These are phyloP conservation scores for Apotomis capreana DNA, from an alignment of 2,888 invertebrate species.

Conservation along the genomic window DNA sequence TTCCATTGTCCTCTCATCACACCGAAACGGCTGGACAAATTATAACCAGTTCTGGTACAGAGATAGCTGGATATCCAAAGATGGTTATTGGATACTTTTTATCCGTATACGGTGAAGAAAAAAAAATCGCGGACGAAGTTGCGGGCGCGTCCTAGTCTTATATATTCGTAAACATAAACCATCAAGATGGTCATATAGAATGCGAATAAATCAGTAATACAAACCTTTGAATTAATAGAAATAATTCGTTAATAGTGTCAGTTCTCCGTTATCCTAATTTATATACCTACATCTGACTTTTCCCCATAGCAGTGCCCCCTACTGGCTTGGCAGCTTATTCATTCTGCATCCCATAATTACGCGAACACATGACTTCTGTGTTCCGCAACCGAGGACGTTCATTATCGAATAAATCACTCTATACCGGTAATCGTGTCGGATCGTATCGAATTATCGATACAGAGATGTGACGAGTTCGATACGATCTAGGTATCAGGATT, in stretches of 20 bases:
- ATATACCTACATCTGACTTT: constrained; percentile 3
- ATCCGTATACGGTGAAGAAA: too few relatives aligned
- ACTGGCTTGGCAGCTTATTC: constrained; percentile 14
- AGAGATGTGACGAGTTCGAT: constrained; percentile 45
- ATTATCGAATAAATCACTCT: constrained; percentile 51
- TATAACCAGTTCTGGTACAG: too few relatives aligned
- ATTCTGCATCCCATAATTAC: constrained; percentile 47
- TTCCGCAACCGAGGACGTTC: constrained; percentile 49
- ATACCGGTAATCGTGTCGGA: constrained; percentile 57
- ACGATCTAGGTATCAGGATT: background rate
- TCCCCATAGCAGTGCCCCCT: constrained; percentile 12
- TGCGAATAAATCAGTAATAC: too few relatives aligned
- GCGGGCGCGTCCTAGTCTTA: too few relatives aligned
- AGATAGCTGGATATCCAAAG: too few relatives aligned
- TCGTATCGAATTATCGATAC: constrained; percentile 56
- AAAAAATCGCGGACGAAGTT: too few relatives aligned
- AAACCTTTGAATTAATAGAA: background rate
- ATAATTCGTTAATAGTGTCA: background rate
- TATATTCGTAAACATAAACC: too few relatives aligned
- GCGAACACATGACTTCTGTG: constrained; percentile 55
- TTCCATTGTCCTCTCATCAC: too few relatives aligned
- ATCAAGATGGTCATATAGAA: too few relatives aligned
- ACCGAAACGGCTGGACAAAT: too few relatives aligned
- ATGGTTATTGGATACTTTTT: too few relatives aligned
- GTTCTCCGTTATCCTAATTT: background rate